phyloP scores from a whole-genome alignment of 2,113 vertebrate species.

The Campylomormyrus tamandua region DNA sequence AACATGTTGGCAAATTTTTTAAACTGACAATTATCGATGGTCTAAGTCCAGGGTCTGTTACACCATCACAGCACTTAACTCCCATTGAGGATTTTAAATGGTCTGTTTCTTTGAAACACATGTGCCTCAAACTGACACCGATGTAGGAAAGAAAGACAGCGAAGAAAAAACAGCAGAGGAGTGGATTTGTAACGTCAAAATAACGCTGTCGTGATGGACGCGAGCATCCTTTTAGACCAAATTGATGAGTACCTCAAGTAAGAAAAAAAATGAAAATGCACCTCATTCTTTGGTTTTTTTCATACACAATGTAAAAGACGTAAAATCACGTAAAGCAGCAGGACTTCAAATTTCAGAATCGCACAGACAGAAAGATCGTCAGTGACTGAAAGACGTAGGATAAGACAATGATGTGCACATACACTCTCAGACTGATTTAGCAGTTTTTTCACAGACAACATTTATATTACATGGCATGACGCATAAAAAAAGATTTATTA shows the following conservation, averaged over 20 bases:
- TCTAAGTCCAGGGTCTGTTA: not conserved
- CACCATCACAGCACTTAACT: not conserved
- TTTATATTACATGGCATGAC: conserved; percentile 5
- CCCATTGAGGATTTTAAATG: not conserved
- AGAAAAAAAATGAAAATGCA: not conserved
- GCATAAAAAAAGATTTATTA: conserved; percentile 7
- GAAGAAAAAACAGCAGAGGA: not conserved
- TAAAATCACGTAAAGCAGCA: not conserved
- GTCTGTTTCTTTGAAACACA: not conserved
- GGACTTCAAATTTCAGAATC: not conserved
- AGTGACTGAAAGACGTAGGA: not conserved
- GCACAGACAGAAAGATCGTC: not conserved
- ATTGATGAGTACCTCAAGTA: not conserved
- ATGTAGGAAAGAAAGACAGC: not conserved
- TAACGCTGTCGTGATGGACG: not conserved
- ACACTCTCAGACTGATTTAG: not conserved
- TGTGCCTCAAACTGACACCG: not conserved
- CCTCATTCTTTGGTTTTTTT: not conserved
- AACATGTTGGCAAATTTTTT: not conserved
- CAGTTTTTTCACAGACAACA: not conserved
- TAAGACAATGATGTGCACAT: not conserved
- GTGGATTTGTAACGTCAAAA: not conserved
- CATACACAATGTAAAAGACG: not conserved
- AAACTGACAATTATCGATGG: not conserved
- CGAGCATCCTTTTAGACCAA: not conserved